A percentile compares a stretch with the other conserved stretches of the same genome.
phyloP scores from a whole-genome alignment of 2,113 vertebrate genomes.

The Orycteropus afer region DNA sequence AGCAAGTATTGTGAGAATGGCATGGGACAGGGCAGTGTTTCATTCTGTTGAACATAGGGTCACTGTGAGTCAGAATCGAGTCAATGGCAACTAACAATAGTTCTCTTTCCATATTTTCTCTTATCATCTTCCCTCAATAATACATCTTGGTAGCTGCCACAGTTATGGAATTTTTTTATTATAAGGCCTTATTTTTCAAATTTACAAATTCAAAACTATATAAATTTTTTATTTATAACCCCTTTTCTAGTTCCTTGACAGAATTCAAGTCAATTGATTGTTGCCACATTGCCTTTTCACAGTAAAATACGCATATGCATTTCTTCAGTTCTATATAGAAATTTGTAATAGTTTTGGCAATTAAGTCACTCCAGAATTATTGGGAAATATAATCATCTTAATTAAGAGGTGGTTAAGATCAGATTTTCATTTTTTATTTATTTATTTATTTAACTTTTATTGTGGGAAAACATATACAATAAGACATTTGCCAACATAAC shows the following conservation, averaged over 20 bases:
- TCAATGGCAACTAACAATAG: no score
- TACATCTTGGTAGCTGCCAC: no score
- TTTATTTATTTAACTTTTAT: no score
- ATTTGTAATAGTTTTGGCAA: background rate
- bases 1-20: no score
- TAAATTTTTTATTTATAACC: background rate
- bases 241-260: background rate
- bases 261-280: no score
- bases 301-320: background rate
- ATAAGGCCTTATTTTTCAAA: background rate
- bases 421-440: no score
- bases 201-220: background rate
- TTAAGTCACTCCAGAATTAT: background rate
- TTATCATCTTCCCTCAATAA: fast-evolving
- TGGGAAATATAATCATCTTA: background rate
- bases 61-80: no score
- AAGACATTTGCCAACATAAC: no score
- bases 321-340: background rate
- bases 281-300: no score
- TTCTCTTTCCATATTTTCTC: background rate
- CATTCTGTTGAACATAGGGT: no score
- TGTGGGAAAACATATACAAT: no score
- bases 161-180: background rate
- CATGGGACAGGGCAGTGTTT: no score
- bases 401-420: background rate